Base-by-base conservation (phyloP, 2,797 vertebrate species). In the Enteromius treurensis region DNA sequence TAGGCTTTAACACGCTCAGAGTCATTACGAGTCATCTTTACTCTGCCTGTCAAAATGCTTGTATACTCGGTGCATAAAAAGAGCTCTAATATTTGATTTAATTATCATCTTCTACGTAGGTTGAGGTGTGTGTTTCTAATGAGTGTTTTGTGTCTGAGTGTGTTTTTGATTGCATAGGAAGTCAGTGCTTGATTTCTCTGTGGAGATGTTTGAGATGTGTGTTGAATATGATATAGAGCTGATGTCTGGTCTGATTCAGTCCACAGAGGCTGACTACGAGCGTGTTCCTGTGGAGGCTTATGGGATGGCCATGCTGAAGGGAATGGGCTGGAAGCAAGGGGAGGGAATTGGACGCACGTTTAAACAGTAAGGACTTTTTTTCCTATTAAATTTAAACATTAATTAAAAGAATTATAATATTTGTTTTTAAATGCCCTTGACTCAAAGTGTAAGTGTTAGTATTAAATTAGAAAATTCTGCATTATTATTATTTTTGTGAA, bases 251-350 rank as follows among this genome's bases (percentile, higher is more conserved):
- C 19, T 84, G 81, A 84, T 11, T 89, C 86, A 96, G 95, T 94
- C 96, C 0, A 94, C 96, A 89, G 96, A 95, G 10, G 95, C 95
- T 1, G 94, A 98, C 90, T 98, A 98, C 49, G 96, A 96, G 4
- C 91, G 82, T 0, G 91, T 98, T 60, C 96, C 97, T 0, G 95
- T 98, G 80, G 93, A 95, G 82, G 95, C 95, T 19, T 98, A 96
- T 14, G 97, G 96, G 47, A 60, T 97, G 42, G 97, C 97, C 26
- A 96, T 98, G 96, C 89, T 98, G 81, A 95, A 95, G 88, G 97
- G 97, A 65, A 97, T 97, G 97, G 97, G 97, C 82, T 98, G 97
- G 97, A 97, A 94, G 77, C 93, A 93, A 84, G 94, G 87, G 10
- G 93, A 96, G 84, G 97, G 97, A 77, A 96, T 98, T 0, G 97